These are phyloP conservation scores for Pan paniscus DNA, from an alignment of 2,113 vertebrate species.

Conservation along the genomic window DNA sequence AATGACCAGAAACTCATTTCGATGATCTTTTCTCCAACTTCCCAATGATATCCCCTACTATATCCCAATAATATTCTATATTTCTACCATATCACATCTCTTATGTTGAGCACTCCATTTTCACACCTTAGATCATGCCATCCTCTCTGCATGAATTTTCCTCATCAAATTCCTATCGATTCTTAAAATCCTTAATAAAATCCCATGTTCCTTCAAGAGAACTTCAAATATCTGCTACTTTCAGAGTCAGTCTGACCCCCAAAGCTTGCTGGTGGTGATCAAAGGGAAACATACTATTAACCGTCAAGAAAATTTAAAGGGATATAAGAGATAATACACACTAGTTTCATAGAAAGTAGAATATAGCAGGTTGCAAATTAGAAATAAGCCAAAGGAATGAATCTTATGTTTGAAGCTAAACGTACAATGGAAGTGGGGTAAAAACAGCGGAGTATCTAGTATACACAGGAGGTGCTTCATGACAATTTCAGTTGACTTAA, in stretches of 20 bases:
- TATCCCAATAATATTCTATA: background rate
- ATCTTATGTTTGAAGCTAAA: background rate
- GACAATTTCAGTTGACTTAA: background rate
- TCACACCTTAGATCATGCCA: background rate
- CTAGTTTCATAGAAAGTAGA: background rate
- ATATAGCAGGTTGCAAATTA: conserved; percentile 1
- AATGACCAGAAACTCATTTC: background rate
- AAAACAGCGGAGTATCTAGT: background rate
- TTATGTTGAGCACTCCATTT: background rate
- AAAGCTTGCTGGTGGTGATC: background rate
- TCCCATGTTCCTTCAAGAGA: background rate
- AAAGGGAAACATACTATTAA: conserved; percentile 34
- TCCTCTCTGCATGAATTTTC: background rate
- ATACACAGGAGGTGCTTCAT: background rate
- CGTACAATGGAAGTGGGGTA: background rate
- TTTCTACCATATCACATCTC: background rate
- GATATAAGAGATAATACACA: background rate
- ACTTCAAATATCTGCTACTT: conserved; percentile 30
- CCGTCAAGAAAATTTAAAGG: background rate
- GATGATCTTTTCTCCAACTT: background rate
- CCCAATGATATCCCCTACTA: background rate
- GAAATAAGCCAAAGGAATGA: conserved; percentile 37
- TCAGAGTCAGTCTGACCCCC: background rate
- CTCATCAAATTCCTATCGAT: background rate
- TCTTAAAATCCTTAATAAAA: conserved; percentile 38